Conservation (phyloP, 2,113 vertebrate species). For the Sus scrofa region DNA sequence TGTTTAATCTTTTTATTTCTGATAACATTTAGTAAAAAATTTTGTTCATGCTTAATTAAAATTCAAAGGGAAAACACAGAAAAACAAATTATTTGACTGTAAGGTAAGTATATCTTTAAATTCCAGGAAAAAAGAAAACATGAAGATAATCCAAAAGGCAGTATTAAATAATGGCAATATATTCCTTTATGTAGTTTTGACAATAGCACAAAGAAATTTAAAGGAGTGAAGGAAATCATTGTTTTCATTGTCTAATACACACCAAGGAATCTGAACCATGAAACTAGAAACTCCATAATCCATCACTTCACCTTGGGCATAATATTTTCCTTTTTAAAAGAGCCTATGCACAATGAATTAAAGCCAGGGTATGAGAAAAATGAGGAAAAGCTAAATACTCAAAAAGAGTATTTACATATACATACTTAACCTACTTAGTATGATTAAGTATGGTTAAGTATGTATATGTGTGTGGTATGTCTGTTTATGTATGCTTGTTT, state of each 20-base stretch:
- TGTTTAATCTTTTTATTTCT: conserved; percentile 31
- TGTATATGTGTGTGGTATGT: background rate
- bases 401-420: too few species aligned
- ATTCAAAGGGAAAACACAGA: background rate
- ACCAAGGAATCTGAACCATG: background rate
- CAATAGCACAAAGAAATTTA: background rate
- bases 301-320: conserved; percentile 42
- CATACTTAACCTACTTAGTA: too few species aligned
- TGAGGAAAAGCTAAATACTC: background rate
- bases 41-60: conserved; percentile 42
- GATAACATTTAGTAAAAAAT: background rate
- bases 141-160: conserved; percentile 23
- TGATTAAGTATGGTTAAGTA: conserved; percentile 12
- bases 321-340: conserved; percentile 52
- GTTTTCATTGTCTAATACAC: background rate
- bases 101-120: conserved; percentile 48
- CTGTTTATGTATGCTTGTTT: background rate
- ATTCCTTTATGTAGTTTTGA: background rate
- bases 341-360: conserved; percentile 43
- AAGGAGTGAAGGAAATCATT: background rate
- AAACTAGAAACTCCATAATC: conserved; percentile 31
- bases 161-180: background rate
- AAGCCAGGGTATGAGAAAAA: background rate
- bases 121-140: conserved; percentile 10
- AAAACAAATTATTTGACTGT: conserved; percentile 35